phyloP scores from a whole-genome alignment of 1,140 invertebrate genomes.

The Chironomus striatipennis region DNA sequence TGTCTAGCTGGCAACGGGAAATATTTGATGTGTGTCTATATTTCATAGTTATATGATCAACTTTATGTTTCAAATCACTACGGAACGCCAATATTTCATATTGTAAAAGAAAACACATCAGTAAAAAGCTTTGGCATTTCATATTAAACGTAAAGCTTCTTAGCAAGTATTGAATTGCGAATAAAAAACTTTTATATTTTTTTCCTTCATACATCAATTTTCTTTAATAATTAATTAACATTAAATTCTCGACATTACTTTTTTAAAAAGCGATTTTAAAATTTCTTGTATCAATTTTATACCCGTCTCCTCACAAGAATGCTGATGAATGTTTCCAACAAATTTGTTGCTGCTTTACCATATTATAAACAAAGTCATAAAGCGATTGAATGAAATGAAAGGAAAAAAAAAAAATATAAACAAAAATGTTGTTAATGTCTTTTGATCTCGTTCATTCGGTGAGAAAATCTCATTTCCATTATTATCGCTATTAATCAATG shows the following conservation, averaged over 20 bases:
- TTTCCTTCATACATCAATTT: too few relatives aligned
- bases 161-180: background rate
- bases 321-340: too few relatives aligned
- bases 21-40: conserved; percentile 16
- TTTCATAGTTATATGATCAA: background rate
- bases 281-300: too few relatives aligned
- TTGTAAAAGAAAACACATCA: background rate
- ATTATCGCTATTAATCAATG: background rate
- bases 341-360: too few relatives aligned
- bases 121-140: background rate
- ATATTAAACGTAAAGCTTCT: background rate
- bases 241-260: background rate
- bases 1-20: background rate
- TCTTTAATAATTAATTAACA: background rate
- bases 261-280: background rate
- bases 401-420: background rate
- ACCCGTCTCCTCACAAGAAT: too few relatives aligned
- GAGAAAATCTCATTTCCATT: conserved; percentile 2
- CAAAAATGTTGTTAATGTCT: background rate
- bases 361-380: background rate
- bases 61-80: background rate
- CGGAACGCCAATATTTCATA: background rate
- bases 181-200: too few relatives aligned
- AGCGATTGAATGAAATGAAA: background rate
- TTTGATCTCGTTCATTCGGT: conserved; percentile 1